Percentiles rank a stretch among this genome's conserved stretches.
Conservation (phyloP, 2,888 invertebrate species). For the Xestia ashworthii region DNA sequence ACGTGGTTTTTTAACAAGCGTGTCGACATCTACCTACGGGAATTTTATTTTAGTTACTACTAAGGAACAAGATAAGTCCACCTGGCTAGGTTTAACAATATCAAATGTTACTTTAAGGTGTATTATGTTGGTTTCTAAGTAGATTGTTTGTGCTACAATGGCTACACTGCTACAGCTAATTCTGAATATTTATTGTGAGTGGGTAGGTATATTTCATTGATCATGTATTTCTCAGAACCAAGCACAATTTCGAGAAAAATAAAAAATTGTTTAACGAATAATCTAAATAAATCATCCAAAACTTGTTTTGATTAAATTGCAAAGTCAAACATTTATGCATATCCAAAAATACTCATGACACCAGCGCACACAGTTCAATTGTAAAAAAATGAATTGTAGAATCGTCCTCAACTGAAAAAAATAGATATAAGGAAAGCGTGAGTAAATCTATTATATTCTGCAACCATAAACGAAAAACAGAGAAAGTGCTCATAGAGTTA, state of each 20-base stretch:
- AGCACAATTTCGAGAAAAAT: slow-evolving; percentile 10
- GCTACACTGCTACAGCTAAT: not conserved
- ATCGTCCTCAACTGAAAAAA: slow-evolving; percentile 2
- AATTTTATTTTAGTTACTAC: not conserved
- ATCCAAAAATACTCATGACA: slow-evolving; percentile 49
- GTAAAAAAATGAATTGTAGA: not conserved
- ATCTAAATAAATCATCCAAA: slow-evolving; percentile 46
- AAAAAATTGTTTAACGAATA: slow-evolving; percentile 19
- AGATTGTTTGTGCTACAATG: not conserved
- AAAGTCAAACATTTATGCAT: slow-evolving; percentile 38
- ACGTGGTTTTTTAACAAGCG: not conserved
- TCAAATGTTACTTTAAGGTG: not conserved
- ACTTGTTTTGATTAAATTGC: slow-evolving; percentile 37
- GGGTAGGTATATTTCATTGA: not conserved
- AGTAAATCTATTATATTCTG: slow-evolving; percentile 30
- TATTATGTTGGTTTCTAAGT: not conserved
- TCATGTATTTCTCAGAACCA: slow-evolving; percentile 16
- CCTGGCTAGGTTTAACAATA: not conserved
- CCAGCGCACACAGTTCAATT: not conserved
- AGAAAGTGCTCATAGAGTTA: slow-evolving; percentile 58
- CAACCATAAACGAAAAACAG: slow-evolving; percentile 31
- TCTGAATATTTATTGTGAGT: not conserved
- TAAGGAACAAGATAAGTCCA: not conserved
- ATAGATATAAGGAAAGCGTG: slow-evolving; percentile 12
- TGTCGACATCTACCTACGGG: not conserved